Evolutionary conservation across 2,888 invertebrate species (phyloP), one percentile per base, ranked within the genome.

Genomic region (Hermodice carunculata): DNA sequence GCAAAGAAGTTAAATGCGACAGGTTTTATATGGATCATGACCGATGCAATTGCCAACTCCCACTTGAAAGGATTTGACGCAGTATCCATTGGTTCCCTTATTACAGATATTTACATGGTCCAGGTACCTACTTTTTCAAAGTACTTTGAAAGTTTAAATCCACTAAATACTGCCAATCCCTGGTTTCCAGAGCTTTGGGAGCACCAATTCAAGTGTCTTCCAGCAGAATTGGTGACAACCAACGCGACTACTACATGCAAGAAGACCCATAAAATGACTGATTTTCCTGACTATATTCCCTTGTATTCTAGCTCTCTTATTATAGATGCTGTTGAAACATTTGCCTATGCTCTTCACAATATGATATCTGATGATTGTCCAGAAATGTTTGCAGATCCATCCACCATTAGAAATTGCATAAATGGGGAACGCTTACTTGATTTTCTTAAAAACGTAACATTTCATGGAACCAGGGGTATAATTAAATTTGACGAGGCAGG

Each of bases 151-250:
- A 19, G 34, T 29, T 49, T 65, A 3, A 28, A 54, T 14, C 61
- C 61, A 14, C 6, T 19, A 4, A 48, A 28, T 11, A 57, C 44
- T n/a, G 37, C 58, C 26, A 74, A 76, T 61, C 75, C 75, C 1
- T 76, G 75, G 74, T 59, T 74, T 19, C n/a, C 11, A 28, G 46
- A 67, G 14, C 69, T 71, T n/a, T 67, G 65, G 62, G 60, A 66
- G 22, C 19, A 44, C 0, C 46, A 63, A 42, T 65, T 69, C 26
- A 22, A n/a, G n/a, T n/a, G n/a, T n/a, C n/a, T n/a, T n/a, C n/a
- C n/a, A n/a, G n/a, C n/a, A n/a, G n/a, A n/a, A n/a, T n/a, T n/a
- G n/a, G n/a, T n/a, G n/a, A n/a, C n/a, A n/a, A n/a, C n/a, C n/a
- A n/a, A n/a, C n/a, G n/a, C n/a, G n/a, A n/a, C n/a, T n/a, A n/a